phyloP scores from a whole-genome alignment of 2,888 invertebrate genomes.

The Lutraria lutraria region DNA sequence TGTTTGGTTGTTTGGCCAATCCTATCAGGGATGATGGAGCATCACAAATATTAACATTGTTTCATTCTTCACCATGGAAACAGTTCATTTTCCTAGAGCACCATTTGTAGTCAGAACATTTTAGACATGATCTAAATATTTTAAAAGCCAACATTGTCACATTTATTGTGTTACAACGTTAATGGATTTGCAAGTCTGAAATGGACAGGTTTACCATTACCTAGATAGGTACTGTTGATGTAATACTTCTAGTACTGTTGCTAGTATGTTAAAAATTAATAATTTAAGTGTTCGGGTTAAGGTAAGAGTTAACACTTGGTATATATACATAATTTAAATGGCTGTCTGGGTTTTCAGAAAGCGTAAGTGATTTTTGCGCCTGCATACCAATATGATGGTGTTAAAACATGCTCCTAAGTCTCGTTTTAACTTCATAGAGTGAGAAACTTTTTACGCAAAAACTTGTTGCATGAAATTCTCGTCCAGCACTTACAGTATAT shows the following conservation, averaged over 20 bases:
- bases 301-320: not conserved
- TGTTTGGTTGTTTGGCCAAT: no score
- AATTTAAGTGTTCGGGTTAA: conserved; percentile 11
- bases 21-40: no score
- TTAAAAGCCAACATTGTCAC: not conserved
- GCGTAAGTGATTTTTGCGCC: not conserved
- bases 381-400: conserved; percentile 10
- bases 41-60: no score
- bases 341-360: not conserved
- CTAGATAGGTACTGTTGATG: not conserved
- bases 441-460: not conserved
- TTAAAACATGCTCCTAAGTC: not conserved
- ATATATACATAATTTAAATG: conserved; percentile 17
- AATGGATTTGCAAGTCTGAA: not conserved
- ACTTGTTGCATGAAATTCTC: not conserved
- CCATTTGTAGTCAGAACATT: not conserved
- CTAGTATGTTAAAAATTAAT: conserved; percentile 16
- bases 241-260: not conserved
- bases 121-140: not conserved
- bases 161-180: not conserved
- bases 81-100: not conserved
- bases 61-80: not conserved
- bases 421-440: not conserved
- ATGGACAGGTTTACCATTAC: not conserved
- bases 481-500: not conserved